Evolutionary conservation across 2,888 invertebrate genomes (phyloP), one percentile per base, ranked within the genome.

Genomic region (Mythimna impura): DNA sequence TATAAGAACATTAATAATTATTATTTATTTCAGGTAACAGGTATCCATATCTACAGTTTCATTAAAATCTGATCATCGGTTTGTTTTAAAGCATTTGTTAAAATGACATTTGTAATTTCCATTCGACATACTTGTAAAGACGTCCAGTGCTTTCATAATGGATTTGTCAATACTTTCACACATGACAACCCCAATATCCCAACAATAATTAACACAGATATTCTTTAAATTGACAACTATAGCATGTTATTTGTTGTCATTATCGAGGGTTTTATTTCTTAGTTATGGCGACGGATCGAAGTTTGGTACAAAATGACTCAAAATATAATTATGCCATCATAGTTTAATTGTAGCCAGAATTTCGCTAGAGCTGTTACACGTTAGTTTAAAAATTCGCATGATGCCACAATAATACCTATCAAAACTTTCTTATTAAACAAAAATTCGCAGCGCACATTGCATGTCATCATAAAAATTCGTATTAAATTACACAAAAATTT

Each of bases 381-480:
- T 4, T n/a, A 50, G 20, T 40, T 40, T 50, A 20, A 50, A 12
- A 61, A 71, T 61, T 81, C 82, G 82, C 78, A 47, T 20, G 22
- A 43, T 20, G 73, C 54, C 52, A n/a, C 12, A 55, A 17, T 52
- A 47, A 4, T 30, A 10, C 12, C 14, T n/a, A n/a, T n/a, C n/a
- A 12, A 14, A n/a, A 40, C 17, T 58, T 62, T 30, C 12, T 5
- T 12, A 17, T 47, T 5, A 14, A 20, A 6, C 12, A 12, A 36
- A 43, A 25, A 69, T 43, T 81, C 54, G 62, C 78, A 50, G 60
- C 6, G 64, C 58, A 30, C 3, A 50, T 17, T 6, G 17, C 17
- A 47, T 1, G 17, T 47, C 47, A 47, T 1, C 17, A 47, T 47
- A 47, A 47, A 47, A 47, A 47, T 17, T 47, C 14, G 43, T 47